Evolutionary conservation across 2,797 vertebrate species (phyloP).

Genomic region (Sebastes alutus): DNA sequence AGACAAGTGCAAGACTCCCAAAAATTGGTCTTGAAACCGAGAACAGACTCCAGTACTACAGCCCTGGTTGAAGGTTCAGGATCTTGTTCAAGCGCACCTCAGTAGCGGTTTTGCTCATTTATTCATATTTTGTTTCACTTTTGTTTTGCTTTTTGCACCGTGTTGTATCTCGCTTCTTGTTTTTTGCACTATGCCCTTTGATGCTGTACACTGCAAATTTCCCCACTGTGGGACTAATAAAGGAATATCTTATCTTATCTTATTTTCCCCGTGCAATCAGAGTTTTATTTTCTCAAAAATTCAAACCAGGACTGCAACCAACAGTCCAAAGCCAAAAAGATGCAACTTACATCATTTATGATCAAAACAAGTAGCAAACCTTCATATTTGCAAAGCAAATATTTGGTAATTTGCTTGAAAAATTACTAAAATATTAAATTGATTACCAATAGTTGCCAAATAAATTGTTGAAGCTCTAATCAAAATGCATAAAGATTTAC

Average conservation of each 20-base stretch:
- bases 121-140: neutral
- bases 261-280: neutral
- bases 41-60: no score
- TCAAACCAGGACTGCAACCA: neutral
- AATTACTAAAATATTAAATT: neutral
- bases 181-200: no score
- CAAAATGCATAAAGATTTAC: neutral
- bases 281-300: neutral
- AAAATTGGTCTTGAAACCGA: no score
- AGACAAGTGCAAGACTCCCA: no score
- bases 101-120: neutral
- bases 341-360: neutral
- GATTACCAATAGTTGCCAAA: neutral
- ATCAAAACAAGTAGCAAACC: neutral
- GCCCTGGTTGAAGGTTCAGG: neutral
- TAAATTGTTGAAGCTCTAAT: neutral
- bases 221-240: no score
- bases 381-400: neutral
- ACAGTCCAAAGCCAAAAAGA: neutral
- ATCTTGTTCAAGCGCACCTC: neutral
- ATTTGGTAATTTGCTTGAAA: neutral
- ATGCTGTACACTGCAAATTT: no score
- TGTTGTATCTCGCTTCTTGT: no score
- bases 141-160: no score
- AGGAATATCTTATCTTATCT: no score